Percentiles rank a stretch among this genome's conserved stretches.
phyloP scores from a whole-genome alignment of 2,113 vertebrate genomes.

The Sturnus vulgaris region DNA sequence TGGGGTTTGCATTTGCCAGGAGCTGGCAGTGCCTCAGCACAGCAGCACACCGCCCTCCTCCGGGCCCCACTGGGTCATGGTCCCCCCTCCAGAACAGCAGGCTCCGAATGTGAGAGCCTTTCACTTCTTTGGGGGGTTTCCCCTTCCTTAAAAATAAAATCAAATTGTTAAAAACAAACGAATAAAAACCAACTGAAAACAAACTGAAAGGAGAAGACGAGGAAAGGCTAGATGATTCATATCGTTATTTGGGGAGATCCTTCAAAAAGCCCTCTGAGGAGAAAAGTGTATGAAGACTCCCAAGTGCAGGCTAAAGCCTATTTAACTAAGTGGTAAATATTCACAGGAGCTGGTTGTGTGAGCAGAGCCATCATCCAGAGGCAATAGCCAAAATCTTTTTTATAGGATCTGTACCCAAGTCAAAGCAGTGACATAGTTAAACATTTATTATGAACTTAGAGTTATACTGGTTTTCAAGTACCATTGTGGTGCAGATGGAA shows the following conservation, averaged over 20 bases:
- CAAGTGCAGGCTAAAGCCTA: neutral
- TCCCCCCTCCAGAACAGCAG: neutral
- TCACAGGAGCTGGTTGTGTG: rapidly evolving
- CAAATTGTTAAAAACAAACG: neutral
- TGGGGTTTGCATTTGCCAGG: neutral
- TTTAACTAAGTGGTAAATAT: neutral
- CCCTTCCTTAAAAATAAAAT: neutral
- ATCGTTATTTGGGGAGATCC: neutral
- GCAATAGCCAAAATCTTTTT: neutral
- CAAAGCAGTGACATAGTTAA: neutral
- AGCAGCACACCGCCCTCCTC: slow-evolving; percentile 29
- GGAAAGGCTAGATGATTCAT: neutral
- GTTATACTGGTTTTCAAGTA: neutral
- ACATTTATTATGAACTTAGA: neutral
- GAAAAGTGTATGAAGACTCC: neutral
- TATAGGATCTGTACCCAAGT: neutral
- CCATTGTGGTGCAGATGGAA: neutral
- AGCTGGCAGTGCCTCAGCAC: neutral
- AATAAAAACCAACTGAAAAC: neutral
- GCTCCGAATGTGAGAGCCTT: neutral
- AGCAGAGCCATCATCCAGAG: neutral
- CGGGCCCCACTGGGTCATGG: neutral
- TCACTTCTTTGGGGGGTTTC: neutral
- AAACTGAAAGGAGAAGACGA: neutral
- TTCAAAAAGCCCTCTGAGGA: neutral